Conservation (phyloP, 2,797 vertebrate genomes). For the Tinamus major region DNA sequence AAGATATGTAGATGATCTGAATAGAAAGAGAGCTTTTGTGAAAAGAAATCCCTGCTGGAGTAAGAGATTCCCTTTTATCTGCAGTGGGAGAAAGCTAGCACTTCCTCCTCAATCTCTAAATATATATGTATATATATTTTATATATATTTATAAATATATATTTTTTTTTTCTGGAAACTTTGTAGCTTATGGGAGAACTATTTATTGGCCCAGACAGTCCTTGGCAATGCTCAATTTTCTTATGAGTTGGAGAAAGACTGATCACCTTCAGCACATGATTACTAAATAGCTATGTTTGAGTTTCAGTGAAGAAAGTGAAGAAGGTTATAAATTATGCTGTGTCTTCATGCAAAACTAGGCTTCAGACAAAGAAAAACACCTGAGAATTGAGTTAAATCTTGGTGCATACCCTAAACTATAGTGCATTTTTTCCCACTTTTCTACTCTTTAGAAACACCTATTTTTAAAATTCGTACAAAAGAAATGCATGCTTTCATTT, state of each 20-base stretch:
- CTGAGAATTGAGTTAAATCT: not conserved
- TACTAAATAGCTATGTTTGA: not conserved
- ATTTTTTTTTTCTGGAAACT: not conserved
- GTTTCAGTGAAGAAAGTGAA: not conserved
- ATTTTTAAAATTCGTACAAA: not conserved
- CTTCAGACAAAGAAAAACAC: slow-evolving; percentile 12
- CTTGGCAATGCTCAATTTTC: not conserved
- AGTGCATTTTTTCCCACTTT: not conserved
- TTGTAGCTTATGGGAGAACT: not conserved
- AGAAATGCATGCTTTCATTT: not conserved
- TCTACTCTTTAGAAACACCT: not conserved
- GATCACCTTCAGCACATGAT: not conserved
- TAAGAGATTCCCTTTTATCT: not conserved
- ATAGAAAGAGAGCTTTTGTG: not conserved
- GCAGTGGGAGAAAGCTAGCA: not conserved
- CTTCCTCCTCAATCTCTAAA: not conserved
- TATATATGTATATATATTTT: not conserved
- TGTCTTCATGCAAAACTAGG: not conserved
- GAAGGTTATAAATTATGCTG: slow-evolving; percentile 4
- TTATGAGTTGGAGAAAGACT: not conserved
- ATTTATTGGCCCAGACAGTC: not conserved
- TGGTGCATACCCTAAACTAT: not conserved
- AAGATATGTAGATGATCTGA: not conserved
- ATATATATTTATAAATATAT: not conserved
- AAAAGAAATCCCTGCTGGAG: not conserved